A percentile compares a stretch with the other conserved stretches of the same genome.
These are phyloP conservation scores for Ligdia adustata DNA, from an alignment of 2,888 invertebrate species.

Conservation along the genomic window DNA sequence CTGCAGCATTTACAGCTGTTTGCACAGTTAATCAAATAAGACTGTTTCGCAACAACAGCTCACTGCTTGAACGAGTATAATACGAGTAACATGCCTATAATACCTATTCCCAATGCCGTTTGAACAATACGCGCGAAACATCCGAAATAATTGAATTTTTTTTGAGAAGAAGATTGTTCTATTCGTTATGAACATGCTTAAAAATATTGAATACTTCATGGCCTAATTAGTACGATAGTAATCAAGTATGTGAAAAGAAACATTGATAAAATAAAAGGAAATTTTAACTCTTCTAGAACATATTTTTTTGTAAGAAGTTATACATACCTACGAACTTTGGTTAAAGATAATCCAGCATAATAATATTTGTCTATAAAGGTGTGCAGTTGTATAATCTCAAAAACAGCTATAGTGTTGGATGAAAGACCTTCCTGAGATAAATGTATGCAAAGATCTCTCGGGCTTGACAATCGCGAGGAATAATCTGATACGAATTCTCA, in stretches of 20 bases:
- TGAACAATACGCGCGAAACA: conserved; percentile 10
- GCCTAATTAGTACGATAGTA: no score
- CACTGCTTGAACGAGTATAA: conserved; percentile 21
- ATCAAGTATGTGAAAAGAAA: no score
- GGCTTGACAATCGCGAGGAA: conserved; percentile 3
- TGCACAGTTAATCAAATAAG: conserved; percentile 48
- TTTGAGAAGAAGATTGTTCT: no score
- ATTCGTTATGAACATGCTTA: no score
- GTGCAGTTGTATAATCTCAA: neutral
- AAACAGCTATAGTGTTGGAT: neutral
- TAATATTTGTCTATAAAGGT: neutral
- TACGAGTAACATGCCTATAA: conserved; percentile 10
- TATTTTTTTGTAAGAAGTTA: no score
- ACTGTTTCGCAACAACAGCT: conserved; percentile 42
- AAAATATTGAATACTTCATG: no score
- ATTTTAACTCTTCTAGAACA: no score
- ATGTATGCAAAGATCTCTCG: neutral
- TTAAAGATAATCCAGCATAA: neutral
- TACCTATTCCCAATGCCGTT: conserved; percentile 27
- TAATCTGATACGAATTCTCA: conserved; percentile 9
- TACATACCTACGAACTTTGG: no score
- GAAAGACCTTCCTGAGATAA: conserved; percentile 1
- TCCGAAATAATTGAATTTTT: no score
- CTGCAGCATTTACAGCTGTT: conserved; percentile 26
- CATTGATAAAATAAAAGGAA: no score